Base-by-base conservation (phyloP, 2,797 vertebrate genomes). In the Artibeus jamaicensis region DNA sequence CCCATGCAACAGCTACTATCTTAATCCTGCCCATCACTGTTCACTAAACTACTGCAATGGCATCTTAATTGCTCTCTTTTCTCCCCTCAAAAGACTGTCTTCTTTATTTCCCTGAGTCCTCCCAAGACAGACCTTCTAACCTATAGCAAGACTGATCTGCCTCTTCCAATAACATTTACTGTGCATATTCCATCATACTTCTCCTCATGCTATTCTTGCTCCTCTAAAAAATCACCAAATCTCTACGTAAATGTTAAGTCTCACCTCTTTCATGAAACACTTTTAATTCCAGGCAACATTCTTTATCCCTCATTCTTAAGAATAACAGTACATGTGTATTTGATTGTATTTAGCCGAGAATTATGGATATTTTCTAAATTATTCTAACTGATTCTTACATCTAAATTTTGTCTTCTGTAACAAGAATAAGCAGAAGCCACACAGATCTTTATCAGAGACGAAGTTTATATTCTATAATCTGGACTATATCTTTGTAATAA, bases 281-380 rank as follows among this genome's bases (percentile, higher is more conserved):
- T 91, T 79, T 79, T 91, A 91, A 91, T n/a, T 76, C 34, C 70
- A 92, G 42, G 19, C 44, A 83, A 88, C 44, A 95, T 53, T 92
- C 42, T 53, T 82, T 76, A 68, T 76, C 7, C 34, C 34, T 85
- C 85, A 67, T 50, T 77, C 79, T 86, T 83, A 70, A 42, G 5
- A 95, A 85, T 19, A 22, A 29, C 1, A 22, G 32, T 21, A 59
- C 42, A 9, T 67, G 79, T 57, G 81, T 59, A 93, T 85, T 46
- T 92, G 44, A 65, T 85, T 86, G 42, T 59, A 93, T 50, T 81
- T 85, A 82, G 50, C 34, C 42, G 70, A 59, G 21, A 81, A 96
- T 68, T 89, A 26, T 39, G 59, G 50, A 5, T 92, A 92, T 74
- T 86, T 81, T 76, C 39, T 71, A 81, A 62, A n/a, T 62, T 87